A percentile compares a stretch with the other conserved stretches of the same genome.
phyloP scores from a whole-genome alignment of 2,888 invertebrate species.

The Ypsolopha scabrella region DNA sequence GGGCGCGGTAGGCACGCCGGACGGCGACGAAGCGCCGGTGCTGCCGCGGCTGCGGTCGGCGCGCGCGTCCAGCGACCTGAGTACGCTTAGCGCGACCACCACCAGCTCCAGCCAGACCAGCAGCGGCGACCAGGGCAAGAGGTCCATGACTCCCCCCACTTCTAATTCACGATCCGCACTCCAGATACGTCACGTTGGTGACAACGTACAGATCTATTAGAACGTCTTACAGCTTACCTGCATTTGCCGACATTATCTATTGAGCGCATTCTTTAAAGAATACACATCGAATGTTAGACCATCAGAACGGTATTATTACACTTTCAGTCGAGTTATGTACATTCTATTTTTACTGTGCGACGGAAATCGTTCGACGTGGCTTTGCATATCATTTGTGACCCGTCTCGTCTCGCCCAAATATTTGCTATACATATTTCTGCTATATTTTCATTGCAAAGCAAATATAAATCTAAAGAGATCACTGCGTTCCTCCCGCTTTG shows the following conservation, averaged over 20 bases:
- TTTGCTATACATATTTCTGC: background rate
- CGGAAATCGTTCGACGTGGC: background rate
- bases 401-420: background rate
- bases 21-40: conserved; percentile 49
- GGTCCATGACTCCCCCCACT: conserved; percentile 32
- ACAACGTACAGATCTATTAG: no score
- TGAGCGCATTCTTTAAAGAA: background rate
- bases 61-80: conserved; percentile 62
- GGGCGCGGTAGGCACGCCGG: conserved; percentile 34
- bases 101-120: conserved; percentile 62
- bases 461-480: no score
- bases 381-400: background rate
- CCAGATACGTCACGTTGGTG: background rate
- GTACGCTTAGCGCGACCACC: conserved; percentile 53
- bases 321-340: background rate
- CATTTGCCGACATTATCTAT: no score
- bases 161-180: background rate
- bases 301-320: background rate
- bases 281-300: background rate
- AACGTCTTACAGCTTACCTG: no score
- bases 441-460: no score
- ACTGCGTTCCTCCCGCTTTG: no score
- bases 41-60: conserved; percentile 59
- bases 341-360: background rate
- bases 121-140: conserved; percentile 54